phyloP scores from a whole-genome alignment of 2,797 vertebrate species.

The Onychomys leucogaster region DNA sequence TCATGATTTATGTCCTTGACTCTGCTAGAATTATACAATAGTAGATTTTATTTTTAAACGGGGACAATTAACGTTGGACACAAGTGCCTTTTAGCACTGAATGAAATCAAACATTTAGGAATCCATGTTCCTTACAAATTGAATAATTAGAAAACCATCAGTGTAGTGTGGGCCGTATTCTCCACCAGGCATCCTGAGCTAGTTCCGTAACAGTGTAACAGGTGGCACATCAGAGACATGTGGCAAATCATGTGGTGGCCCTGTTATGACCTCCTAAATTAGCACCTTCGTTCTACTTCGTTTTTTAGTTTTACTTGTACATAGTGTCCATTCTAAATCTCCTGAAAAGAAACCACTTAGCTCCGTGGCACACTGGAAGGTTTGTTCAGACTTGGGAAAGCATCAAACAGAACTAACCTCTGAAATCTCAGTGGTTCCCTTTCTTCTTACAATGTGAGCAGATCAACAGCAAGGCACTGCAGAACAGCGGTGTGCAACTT shows the following conservation, averaged over 20 bases:
- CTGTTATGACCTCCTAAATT: neutral
- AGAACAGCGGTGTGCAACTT: neutral
- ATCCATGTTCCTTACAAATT: slow-evolving; percentile 39
- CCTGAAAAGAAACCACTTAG: slow-evolving; percentile 26
- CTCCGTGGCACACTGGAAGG: neutral
- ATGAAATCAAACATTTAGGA: slow-evolving; percentile 10
- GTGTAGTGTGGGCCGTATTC: neutral
- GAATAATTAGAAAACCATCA: neutral
- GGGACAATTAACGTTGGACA: slow-evolving; percentile 19
- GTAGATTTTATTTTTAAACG: slow-evolving; percentile 41
- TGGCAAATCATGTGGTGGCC: neutral
- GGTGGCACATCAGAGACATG: neutral
- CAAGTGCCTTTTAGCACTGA: slow-evolving; percentile 49
- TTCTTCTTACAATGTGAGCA: neutral
- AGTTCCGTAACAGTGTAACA: neutral
- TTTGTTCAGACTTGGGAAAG: slow-evolving; percentile 1
- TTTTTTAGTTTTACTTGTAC: neutral
- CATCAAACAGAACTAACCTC: neutral
- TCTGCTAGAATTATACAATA: neutral
- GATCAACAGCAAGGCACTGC: neutral
- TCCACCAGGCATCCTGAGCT: neutral
- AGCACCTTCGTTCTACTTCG: neutral
- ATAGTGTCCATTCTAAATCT: neutral
- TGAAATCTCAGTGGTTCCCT: neutral
- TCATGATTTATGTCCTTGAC: neutral